A percentile compares a stretch with the other conserved stretches of the same genome.
Evolutionary conservation across 2,797 vertebrate species (phyloP).

Genomic region (Megaceryle alcyon): DNA sequence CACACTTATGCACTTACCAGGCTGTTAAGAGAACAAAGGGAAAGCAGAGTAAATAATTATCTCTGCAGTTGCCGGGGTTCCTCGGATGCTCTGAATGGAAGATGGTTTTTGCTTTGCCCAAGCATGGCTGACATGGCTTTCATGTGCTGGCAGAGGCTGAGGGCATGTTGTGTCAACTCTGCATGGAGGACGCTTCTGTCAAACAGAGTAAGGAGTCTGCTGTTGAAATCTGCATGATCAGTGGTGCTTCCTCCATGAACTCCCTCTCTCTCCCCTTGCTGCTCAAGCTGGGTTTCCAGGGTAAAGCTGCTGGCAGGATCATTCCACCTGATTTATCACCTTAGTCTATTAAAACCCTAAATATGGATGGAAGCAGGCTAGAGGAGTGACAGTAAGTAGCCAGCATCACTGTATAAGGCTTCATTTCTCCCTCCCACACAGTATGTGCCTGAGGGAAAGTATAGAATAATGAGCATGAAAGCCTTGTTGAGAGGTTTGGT

Average conservation of each 20-base stretch:
- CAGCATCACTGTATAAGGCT: background rate
- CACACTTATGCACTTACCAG: background rate
- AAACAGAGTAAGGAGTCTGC: background rate
- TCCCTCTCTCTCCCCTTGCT: background rate
- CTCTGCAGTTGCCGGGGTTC: background rate
- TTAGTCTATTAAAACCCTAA: background rate
- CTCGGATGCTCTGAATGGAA: background rate
- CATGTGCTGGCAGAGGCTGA: background rate
- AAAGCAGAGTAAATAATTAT: background rate
- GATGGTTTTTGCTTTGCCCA: background rate
- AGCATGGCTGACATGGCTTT: background rate
- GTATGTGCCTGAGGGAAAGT: background rate
- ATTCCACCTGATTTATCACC: background rate
- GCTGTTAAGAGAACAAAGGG: background rate
- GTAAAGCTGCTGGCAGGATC: background rate
- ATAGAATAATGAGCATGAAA: background rate
- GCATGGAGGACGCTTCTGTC: background rate
- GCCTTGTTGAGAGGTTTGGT: background rate
- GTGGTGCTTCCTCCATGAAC: background rate
- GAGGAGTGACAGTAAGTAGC: background rate
- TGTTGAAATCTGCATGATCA: background rate
- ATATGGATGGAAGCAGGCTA: background rate
- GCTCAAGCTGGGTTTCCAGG: background rate
- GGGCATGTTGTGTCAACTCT: background rate
- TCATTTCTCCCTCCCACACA: background rate